A percentile compares a stretch with the other conserved stretches of the same genome.
These are phyloP conservation scores for Elgaria multicarinata DNA, from an alignment of 2,113 vertebrate genomes.

Conservation along the genomic window DNA sequence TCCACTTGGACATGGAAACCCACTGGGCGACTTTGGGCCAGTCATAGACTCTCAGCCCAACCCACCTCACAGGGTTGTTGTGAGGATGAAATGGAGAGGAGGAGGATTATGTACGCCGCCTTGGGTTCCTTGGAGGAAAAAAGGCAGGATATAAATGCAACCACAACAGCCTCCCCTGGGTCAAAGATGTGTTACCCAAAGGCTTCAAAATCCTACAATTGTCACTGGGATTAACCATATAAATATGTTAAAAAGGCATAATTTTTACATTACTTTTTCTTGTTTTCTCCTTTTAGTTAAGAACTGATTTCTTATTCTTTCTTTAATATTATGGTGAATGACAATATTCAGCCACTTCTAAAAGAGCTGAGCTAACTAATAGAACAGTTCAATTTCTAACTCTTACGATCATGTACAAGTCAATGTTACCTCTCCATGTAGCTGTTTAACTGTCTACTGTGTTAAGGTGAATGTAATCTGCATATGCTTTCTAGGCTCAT, in stretches of 20 bases:
- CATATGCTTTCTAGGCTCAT: neutral
- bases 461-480: conserved; percentile 6
- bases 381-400: neutral
- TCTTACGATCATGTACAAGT: neutral
- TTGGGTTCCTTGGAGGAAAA: no score
- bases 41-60: no score
- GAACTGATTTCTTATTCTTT: neutral
- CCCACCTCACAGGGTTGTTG: no score
- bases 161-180: no score
- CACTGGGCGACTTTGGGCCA: no score
- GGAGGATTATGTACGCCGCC: no score
- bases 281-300: neutral
- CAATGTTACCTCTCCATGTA: neutral
- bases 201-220: neutral
- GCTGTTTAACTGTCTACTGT: conserved; percentile 12
- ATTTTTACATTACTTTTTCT: neutral
- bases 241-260: neutral
- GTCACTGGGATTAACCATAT: neutral
- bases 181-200: neutral
- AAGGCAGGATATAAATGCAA: no score
- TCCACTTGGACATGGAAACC: no score
- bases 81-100: no score
- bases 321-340: neutral
- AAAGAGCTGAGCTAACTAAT: neutral
- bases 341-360: neutral